Evolutionary conservation across 1,140 invertebrate species (phyloP), one percentile per base, ranked within the genome.

Genomic region (Atta texana): DNA sequence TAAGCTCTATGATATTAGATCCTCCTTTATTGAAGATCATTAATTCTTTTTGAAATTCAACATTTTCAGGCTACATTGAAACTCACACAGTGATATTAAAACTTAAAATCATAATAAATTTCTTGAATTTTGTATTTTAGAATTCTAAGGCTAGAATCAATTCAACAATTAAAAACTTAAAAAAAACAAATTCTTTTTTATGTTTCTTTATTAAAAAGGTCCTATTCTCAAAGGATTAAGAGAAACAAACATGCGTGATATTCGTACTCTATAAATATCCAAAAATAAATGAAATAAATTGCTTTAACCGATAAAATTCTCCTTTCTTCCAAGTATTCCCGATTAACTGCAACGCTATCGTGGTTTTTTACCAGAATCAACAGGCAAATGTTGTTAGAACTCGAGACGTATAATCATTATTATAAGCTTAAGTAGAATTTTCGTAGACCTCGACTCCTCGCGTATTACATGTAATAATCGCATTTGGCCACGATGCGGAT

Each of bases 311-410:
- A 49, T 14, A 55, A 44, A 16, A 7, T 10, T 57, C 53, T 74
- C 61, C 78, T 74, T 24, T 51, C 49, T 51, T 51, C 49, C 68
- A 34, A 59, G 53, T 18, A 24, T 44, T 12, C 59, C 28, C 34
- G 44, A 49, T 74, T 49, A 78, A 89, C n/a, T 59, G 57, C 77
- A 84, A 74, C 24, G 24, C 21, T 53, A 69, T n/a, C 59, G 72
- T 8, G 28, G 34, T 51, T 72, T 51, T n/a, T 51, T 31, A 24
- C 3, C 28, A 49, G 68, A 77, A 85, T 87, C 59, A n/a, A n/a
- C 44, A 63, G 39, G 53, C 12, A 49, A 84, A 78, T 49, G 61
- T 71, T 61, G 85, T 84, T 74, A 78, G 21, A 77, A 24, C 57
- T 8, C 71, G 31, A 18, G 57, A 55, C 74, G 39, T 28, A 44